Percentiles rank a stretch among this genome's conserved stretches.
Conservation (phyloP, 2,113 vertebrate genomes). For the Dolichallabes microphthalmus region DNA sequence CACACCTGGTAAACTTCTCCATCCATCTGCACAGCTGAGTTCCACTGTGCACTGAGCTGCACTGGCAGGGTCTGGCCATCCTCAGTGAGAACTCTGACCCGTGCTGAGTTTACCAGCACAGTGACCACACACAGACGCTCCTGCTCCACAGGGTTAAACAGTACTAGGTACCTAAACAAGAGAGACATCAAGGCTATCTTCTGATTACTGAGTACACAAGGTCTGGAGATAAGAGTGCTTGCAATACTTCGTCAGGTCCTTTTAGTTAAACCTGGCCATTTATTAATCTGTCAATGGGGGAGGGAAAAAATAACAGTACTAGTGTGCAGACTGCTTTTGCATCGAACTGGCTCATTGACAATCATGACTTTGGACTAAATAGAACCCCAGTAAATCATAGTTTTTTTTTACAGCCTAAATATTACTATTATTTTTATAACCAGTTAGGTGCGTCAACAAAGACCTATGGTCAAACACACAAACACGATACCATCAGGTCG, state of each 20-base stretch:
- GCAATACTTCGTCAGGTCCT: not conserved
- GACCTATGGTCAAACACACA: no score
- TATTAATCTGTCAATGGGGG: not conserved
- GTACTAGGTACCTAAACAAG: constrained; percentile 82
- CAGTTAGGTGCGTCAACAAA: not conserved
- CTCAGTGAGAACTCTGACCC: constrained; percentile 80
- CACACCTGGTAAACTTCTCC: constrained; percentile 85
- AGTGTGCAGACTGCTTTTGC: not conserved
- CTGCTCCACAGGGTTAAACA: constrained; percentile 91
- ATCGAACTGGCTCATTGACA: not conserved
- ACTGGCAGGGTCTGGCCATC: constrained; percentile 85
- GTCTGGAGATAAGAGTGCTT: not conserved
- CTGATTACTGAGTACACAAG: not conserved
- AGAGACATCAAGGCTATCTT: not conserved
- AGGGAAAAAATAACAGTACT: not conserved
- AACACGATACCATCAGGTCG: not conserved
- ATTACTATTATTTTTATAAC: not conserved
- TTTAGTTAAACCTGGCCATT: not conserved
- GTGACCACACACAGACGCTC: constrained; percentile 84
- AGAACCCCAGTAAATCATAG: not conserved
- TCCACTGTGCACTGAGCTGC: constrained; percentile 85
- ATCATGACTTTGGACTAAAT: not conserved
- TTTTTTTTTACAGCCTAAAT: not conserved
- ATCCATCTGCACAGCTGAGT: constrained; percentile 75
- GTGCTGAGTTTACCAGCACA: constrained; percentile 79